phyloP scores from a whole-genome alignment of 2,113 vertebrate species.

The Odontesthes bonariensis region DNA sequence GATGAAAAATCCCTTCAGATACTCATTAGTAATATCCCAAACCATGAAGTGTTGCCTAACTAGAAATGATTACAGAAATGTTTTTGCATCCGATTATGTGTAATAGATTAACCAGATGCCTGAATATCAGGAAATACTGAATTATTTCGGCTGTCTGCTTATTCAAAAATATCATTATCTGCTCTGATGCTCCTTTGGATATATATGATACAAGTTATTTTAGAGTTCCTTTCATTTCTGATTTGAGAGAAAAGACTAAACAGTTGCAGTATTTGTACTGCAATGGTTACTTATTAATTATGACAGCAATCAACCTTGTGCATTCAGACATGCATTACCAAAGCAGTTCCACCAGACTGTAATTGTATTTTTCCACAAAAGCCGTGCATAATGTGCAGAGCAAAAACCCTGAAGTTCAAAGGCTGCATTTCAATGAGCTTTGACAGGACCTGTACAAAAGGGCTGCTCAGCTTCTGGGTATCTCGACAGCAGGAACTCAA shows the following conservation, averaged over 20 bases:
- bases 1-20: too few species aligned
- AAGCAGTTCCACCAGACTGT: conserved; percentile 1
- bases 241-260: not conserved
- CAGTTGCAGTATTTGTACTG: conserved; percentile 15
- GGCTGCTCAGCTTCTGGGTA: conserved; percentile 22
- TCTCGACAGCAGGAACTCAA: conserved; percentile 14
- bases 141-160: not conserved
- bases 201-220: not conserved
- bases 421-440: conserved; percentile 27
- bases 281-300: conserved; percentile 23
- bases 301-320: conserved; percentile 23
- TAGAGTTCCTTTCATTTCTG: conserved; percentile 4
- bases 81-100: too few species aligned
- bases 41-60: too few species aligned
- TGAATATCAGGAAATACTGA: too few species aligned
- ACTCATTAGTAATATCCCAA: too few species aligned
- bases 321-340: not conserved
- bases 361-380: conserved; percentile 11
- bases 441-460: conserved; percentile 30
- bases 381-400: conserved; percentile 8
- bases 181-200: conserved; percentile 6
- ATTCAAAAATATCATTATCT: conserved; percentile 4
- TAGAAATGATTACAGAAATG: too few species aligned
- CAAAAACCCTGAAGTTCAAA: conserved; percentile 41
- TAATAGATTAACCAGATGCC: too few species aligned